These are phyloP conservation scores for Mionectes macconnelli DNA, from an alignment of 2,113 vertebrate genomes.

Conservation along the genomic window DNA sequence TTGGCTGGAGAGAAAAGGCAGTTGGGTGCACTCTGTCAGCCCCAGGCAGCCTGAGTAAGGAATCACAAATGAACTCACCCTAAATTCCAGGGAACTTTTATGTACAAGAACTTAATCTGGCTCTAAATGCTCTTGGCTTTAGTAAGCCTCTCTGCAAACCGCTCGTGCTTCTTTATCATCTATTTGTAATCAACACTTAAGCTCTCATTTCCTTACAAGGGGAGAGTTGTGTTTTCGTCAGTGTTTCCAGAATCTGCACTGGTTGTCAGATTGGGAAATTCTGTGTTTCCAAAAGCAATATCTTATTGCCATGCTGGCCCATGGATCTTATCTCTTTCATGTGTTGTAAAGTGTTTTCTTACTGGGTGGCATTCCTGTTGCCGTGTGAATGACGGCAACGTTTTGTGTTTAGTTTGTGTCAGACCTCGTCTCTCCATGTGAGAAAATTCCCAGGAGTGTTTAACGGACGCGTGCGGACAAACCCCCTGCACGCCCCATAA, in stretches of 20 bases:
- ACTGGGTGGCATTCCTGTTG: conserved; percentile 63
- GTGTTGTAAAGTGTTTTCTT: conserved; percentile 55
- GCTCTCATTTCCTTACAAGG: background rate
- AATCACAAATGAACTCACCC: background rate
- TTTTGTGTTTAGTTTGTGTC: conserved; percentile 48
- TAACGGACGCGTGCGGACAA: conserved; percentile 60
- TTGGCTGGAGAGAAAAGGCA: background rate
- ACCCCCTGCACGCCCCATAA: conserved; percentile 61
- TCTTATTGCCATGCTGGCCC: background rate
- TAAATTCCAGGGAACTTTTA: background rate
- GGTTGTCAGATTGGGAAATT: conserved; percentile 21
- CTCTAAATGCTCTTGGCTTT: background rate
- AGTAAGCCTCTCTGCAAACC: background rate
- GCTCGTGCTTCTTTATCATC: background rate
- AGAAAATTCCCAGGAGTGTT: conserved; percentile 69
- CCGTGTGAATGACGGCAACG: conserved; percentile 20
- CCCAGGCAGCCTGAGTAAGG: background rate
- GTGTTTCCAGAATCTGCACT: background rate
- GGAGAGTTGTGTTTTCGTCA: background rate
- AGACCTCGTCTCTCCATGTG: conserved; percentile 36
- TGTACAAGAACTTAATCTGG: background rate
- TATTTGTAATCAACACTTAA: background rate
- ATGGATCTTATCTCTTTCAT: conserved; percentile 28
- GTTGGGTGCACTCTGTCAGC: background rate
- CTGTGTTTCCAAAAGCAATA: background rate